These are phyloP conservation scores for Gasteruption jaculator DNA, from an alignment of 2,888 invertebrate species.

Conservation along the genomic window DNA sequence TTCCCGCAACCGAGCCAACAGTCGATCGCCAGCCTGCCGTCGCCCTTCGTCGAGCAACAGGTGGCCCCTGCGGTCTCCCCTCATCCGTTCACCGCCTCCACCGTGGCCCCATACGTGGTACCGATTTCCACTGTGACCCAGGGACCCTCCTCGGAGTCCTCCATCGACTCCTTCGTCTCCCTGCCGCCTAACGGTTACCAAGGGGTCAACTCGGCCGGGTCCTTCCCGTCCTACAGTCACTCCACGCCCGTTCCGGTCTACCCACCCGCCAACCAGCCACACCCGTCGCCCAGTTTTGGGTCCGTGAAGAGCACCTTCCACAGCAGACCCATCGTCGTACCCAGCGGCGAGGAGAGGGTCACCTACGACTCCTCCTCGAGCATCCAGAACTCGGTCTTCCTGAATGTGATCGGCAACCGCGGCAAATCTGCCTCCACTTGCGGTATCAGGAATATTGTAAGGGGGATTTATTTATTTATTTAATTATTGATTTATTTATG, in stretches of 20 bases:
- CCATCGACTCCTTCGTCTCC: slow-evolving; percentile 8
- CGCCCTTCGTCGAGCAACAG: neutral
- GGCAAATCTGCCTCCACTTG: slow-evolving; percentile 35
- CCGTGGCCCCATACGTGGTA: slow-evolving; percentile 4
- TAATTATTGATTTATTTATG: neutral
- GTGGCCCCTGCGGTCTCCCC: slow-evolving; percentile 5
- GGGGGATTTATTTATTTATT: slow-evolving; percentile 17
- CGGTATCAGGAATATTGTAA: slow-evolving; percentile 49
- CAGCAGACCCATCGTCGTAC: slow-evolving; percentile 19
- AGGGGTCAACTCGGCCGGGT: neutral
- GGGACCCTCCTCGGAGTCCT: slow-evolving; percentile 5
- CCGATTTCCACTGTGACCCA: neutral
- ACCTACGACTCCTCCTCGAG: slow-evolving; percentile 26
- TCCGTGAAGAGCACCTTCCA: slow-evolving; percentile 6
- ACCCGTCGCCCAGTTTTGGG: neutral
- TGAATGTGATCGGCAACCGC: too few relatives aligned
- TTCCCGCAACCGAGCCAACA: slow-evolving; percentile 9
- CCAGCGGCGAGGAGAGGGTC: slow-evolving; percentile 24
- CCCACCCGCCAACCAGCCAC: neutral
- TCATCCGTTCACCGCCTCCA: neutral
- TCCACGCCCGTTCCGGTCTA: slow-evolving; percentile 18
- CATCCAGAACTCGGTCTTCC: slow-evolving; percentile 22
- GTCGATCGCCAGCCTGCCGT: slow-evolving; percentile 2
- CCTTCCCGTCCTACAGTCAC: slow-evolving; percentile 13
- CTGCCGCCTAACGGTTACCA: slow-evolving; percentile 6